Evolutionary conservation across 2,797 vertebrate species (phyloP).

Genomic region (Zenarchopterus dispar): DNA sequence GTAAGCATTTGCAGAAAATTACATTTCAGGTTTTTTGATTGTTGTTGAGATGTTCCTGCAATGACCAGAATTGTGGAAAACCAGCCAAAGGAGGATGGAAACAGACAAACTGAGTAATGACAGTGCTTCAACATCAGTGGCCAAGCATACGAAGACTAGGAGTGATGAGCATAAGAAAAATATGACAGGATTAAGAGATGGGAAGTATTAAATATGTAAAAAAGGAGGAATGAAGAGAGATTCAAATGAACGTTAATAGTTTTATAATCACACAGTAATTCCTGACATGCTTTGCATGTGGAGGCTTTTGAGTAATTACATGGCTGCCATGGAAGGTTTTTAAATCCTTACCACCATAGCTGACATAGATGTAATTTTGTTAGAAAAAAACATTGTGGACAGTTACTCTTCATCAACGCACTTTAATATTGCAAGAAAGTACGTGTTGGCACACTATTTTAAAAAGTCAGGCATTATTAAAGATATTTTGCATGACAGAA

Average conservation of each 20-base stretch:
- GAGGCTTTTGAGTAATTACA: conserved; percentile 76
- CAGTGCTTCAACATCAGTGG: conserved; percentile 23
- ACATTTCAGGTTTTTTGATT: not conserved
- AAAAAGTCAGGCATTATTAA: no score
- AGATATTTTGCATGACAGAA: no score
- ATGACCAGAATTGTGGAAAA: no score
- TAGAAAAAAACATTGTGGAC: conserved; percentile 9
- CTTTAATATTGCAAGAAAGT: not conserved
- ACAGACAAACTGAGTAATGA: conserved; percentile 5
- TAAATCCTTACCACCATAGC: conserved; percentile 41
- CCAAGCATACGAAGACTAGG: conserved; percentile 18
- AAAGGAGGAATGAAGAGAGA: conserved; percentile 50
- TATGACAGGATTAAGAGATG: conserved; percentile 60
- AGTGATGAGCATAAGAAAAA: conserved; percentile 51
- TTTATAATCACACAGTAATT: conserved; percentile 71
- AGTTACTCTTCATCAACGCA: conserved; percentile 14
- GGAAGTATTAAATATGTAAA: conserved; percentile 44
- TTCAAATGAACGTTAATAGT: conserved; percentile 75
- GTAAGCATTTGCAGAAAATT: no score
- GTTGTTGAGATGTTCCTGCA: not conserved
- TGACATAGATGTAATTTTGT: conserved; percentile 34
- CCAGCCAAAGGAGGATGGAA: conserved; percentile 8
- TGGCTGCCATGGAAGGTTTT: conserved; percentile 63
- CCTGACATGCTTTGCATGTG: conserved; percentile 66
- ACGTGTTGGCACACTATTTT: not conserved